Evolutionary conservation across 2,113 vertebrate genomes (phyloP), one percentile per base, ranked within the genome.

Genomic region (Notarius lentiginosus): DNA sequence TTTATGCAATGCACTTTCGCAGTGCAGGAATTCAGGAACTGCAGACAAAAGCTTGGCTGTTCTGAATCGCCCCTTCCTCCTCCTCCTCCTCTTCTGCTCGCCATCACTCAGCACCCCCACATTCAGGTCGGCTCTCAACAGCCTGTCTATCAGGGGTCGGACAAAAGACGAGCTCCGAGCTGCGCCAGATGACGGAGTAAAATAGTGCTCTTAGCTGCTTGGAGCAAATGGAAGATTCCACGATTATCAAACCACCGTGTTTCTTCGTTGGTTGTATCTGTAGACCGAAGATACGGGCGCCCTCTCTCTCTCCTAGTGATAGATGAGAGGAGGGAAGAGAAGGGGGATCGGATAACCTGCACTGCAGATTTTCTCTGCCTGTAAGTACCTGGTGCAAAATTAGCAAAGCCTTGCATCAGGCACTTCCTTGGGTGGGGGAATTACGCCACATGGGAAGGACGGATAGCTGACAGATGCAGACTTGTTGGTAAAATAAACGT

Each of bases 1-100:
- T 88, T 94, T 93, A 94, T 93, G 93, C 91, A 95, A 95, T 92
- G 90, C 90, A 86, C 91, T 92, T 87, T 91, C 83, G 80, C 93
- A 91, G 92, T 93, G 90, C 89, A 94, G 94, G 93, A 95, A 95
- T 95, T 90, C 89, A 70, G 8, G 85, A 86, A 68, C 17, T 41
- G 89, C 92, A 91, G 91, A 96, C 95, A 95, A 94, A 95, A 61
- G 72, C 75, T 22, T 4, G 41, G 81, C 87, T 86, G 89, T 90
- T 88, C 27, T 51, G 2, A 10, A 2, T 77, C 86, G 70, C 18
- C 14, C 81, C 24, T 56, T 9, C 80, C 58, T n/a, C 79, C 89
- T 79, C 70, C 65, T 4, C 61, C 81, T 22, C 51, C 79, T 58
- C 30, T 86, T 89, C 58, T 61, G 30, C 27, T 76, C 63, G 75